Conservation (phyloP, 2,888 invertebrate genomes). For the Cosmopolites sordidus region DNA sequence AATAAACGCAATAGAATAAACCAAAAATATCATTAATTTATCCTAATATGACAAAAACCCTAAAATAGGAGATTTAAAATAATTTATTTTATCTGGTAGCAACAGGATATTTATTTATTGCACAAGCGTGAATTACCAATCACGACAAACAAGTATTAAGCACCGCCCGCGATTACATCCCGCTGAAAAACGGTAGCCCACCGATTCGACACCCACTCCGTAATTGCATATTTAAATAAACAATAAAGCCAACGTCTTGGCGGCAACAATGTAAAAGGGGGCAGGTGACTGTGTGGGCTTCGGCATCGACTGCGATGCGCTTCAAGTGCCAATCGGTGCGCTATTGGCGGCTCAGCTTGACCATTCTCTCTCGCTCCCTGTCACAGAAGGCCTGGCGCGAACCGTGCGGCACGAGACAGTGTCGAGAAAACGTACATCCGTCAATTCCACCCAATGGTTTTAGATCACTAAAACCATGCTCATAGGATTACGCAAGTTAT, state of each 20-base stretch:
- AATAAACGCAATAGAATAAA: no score
- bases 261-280: conserved; percentile 23
- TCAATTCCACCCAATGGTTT: conserved; percentile 11
- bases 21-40: no score
- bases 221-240: conserved; percentile 18
- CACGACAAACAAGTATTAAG: not conserved
- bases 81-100: no score
- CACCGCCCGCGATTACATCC: not conserved
- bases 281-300: conserved; percentile 26
- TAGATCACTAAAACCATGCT: no score
- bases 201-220: conserved; percentile 16
- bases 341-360: conserved; percentile 22
- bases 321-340: conserved; percentile 28
- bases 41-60: no score
- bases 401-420: conserved; percentile 20
- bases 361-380: conserved; percentile 11
- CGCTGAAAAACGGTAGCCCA: conserved; percentile 16
- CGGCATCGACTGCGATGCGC: conserved; percentile 19
- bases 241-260: conserved; percentile 18
- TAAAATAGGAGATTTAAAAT: no score
- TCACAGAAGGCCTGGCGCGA: conserved; percentile 11
- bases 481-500: no score
- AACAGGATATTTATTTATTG: no score
- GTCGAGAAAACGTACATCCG: conserved; percentile 4
- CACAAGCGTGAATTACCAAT: no score